Evolutionary conservation across 2,113 vertebrate genomes (phyloP), one percentile per base, ranked within the genome.

Genomic region (Holacanthus passer): DNA sequence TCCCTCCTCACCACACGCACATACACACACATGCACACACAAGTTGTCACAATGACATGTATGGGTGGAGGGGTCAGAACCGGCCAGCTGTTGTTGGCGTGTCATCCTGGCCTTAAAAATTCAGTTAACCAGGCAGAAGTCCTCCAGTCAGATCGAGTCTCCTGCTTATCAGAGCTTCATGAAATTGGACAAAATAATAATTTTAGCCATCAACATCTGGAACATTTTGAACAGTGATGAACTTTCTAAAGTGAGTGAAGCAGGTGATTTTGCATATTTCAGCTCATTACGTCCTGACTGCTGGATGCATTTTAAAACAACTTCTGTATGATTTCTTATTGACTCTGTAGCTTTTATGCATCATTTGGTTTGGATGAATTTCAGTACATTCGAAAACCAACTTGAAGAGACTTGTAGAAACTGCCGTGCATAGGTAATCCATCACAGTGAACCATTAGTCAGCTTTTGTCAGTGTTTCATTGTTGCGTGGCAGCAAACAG

Each of bases 381-480:
- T 55, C 8, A 37, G 14, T 37, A 29, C 16, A 22, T 22, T 0
- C 50, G 7, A 56, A 7, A 60, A 59, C 1, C 19, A 19, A n/a
- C 64, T 17, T 53, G 79, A 60, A 35, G 35, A 66, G 37, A 80
- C 68, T 43, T 79, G 66, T 29, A n/a, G 37, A 29, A 55, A 11
- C 20, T 29, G 4, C 27, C 10, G 0, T 13, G 24, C 43, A 14
- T 3, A 37, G 41, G 7, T 13, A 5, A 45, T 37, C 47, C 41
- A 12, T 47, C 12, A n/a, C 22, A 24, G 7, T 6, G 27, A 70
- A 10, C 12, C 2, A 67, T 67, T 47, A 35, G 27, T 63, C 22
- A 65, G 3, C 20, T 20, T 41, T 58, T 58, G 52, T 37, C 59
- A 2, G 11, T 48, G 22, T 60, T 59, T n/a, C 20, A 11, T 32